These are phyloP conservation scores for Scaptodrosophila lebanonensis DNA, from an alignment of 1,140 invertebrate species.

Conservation along the genomic window DNA sequence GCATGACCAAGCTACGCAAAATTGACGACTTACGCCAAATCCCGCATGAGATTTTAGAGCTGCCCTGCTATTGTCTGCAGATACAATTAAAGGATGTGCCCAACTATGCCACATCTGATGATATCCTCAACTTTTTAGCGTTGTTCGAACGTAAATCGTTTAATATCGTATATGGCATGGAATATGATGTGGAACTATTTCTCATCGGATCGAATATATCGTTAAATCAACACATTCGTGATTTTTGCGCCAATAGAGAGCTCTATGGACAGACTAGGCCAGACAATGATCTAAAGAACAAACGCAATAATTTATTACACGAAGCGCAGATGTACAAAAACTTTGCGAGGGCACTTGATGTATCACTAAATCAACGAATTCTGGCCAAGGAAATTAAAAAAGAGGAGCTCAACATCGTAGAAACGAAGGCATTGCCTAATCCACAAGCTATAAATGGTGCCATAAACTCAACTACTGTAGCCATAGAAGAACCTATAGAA, in stretches of 20 bases:
- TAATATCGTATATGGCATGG: background rate
- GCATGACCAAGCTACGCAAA: constrained; percentile 5
- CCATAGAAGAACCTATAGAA: no score
- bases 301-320: no score
- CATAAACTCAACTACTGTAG: no score
- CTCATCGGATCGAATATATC: constrained; percentile 11
- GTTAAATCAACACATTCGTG: constrained; percentile 30
- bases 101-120: constrained; percentile 6
- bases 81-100: constrained; percentile 40
- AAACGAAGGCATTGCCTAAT: no score
- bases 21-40: constrained; percentile 35
- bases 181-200: constrained; percentile 23
- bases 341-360: no score
- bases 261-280: background rate
- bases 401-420: no score
- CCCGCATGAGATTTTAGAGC: constrained; percentile 24
- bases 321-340: no score
- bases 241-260: constrained; percentile 10
- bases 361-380: no score
- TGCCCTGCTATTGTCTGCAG: constrained; percentile 25
- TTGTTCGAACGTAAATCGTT: constrained; percentile 28
- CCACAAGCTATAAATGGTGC: no score
- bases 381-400: no score
- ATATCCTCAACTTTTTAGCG: constrained; percentile 7
- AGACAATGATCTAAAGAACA: background rate